Conservation (phyloP, 2,888 invertebrate genomes). For the Heliconius charithonia region DNA sequence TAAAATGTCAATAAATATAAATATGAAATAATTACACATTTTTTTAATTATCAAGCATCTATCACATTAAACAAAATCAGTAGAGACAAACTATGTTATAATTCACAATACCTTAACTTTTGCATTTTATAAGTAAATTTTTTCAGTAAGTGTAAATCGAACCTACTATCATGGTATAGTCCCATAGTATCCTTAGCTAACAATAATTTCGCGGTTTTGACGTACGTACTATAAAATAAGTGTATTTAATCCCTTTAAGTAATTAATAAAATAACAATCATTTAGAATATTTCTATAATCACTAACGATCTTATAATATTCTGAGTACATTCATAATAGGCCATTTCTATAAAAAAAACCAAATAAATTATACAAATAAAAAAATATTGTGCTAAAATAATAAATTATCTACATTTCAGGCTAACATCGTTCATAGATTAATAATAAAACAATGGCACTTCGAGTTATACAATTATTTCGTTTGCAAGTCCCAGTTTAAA, state of each 20-base stretch:
- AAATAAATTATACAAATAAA: not conserved
- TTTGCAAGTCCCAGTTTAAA: not conserved
- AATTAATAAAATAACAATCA: not conserved
- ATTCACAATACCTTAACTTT: not conserved
- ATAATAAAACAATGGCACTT: not conserved
- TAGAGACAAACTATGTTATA: too few relatives aligned
- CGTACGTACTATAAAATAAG: not conserved
- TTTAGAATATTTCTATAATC: not conserved
- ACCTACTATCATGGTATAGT: not conserved
- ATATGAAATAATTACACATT: not conserved
- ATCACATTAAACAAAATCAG: too few relatives aligned
- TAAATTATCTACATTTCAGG: not conserved
- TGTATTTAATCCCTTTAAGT: not conserved
- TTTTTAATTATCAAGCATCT: too few relatives aligned
- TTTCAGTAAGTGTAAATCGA: not conserved
- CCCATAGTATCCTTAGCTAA: not conserved
- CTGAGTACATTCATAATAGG: not conserved
- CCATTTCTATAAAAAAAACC: not conserved
- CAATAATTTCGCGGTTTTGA: not conserved
- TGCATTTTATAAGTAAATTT: not conserved
- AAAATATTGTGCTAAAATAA: constrained; percentile 1
- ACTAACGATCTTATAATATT: not conserved
- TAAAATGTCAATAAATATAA: too few relatives aligned
- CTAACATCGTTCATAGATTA: not conserved
- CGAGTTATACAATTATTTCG: not conserved